Evolutionary conservation across 2,888 invertebrate species (phyloP).

Genomic region (Dryococelus australis): DNA sequence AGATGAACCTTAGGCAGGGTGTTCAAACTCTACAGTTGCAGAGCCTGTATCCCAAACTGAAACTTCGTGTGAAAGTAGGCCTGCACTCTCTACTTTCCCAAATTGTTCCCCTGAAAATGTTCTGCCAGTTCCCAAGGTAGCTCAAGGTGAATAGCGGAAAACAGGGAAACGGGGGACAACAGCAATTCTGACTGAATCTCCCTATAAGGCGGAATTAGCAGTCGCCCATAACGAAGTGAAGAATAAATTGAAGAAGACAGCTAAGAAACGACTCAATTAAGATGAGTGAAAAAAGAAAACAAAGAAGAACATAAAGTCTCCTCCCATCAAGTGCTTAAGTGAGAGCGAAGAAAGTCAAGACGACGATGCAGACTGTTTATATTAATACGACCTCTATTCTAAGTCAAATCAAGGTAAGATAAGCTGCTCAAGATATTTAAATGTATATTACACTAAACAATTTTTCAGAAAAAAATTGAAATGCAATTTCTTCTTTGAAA

Average conservation of each 20-base stretch:
- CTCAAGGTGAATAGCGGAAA: too few species aligned
- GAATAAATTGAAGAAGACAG: not conserved
- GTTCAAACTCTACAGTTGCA: not conserved
- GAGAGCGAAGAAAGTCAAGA: too few species aligned
- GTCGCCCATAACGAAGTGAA: not conserved
- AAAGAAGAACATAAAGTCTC: too few species aligned
- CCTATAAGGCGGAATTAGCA: not conserved
- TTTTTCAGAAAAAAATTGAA: not conserved
- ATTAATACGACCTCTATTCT: too few species aligned
- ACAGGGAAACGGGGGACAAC: too few species aligned
- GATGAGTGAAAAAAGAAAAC: not conserved
- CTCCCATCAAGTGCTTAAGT: too few species aligned
- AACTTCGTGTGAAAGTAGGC: too few species aligned
- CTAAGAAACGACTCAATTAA: not conserved
- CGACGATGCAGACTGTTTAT: too few species aligned
- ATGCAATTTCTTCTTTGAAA: not conserved
- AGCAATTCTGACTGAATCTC: too few species aligned
- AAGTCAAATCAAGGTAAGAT: conserved; percentile 8
- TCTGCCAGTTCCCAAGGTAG: too few species aligned
- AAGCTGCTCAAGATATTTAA: not conserved
- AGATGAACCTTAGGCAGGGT: conserved; percentile 3
- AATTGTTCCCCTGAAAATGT: too few species aligned
- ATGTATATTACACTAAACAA: not conserved
- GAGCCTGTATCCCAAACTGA: not conserved
- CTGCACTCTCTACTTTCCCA: too few species aligned